Conservation (phyloP, 2,797 vertebrate genomes). For the Sebastes dallii region DNA sequence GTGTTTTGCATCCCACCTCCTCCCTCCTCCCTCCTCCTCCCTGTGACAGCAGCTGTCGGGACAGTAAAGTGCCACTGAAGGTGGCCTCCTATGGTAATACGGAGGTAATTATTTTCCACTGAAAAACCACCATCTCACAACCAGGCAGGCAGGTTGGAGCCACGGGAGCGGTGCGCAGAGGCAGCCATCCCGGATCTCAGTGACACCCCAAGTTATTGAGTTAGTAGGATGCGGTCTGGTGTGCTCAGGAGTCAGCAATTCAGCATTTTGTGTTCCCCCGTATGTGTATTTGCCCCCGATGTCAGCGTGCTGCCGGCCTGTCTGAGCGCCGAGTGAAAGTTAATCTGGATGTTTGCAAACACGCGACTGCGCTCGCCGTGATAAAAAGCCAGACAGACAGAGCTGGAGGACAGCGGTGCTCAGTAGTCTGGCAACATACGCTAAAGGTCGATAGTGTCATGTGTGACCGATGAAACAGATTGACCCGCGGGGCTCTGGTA, state of each 20-base stretch:
- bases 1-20: conserved; percentile 63
- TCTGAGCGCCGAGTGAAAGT: conserved; percentile 61
- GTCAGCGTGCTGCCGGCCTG: conserved; percentile 47
- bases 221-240: conserved; percentile 58
- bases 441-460: conserved; percentile 74
- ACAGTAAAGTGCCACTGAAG: conserved; percentile 74
- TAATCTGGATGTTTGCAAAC: conserved; percentile 77
- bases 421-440: conserved; percentile 67
- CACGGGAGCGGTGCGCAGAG: conserved; percentile 43
- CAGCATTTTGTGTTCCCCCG: conserved; percentile 50
- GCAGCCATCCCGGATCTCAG: conserved; percentile 47
- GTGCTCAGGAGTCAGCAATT: conserved; percentile 59
- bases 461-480: conserved; percentile 77
- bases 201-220: conserved; percentile 73
- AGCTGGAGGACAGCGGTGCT: conserved; percentile 59
- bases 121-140: conserved; percentile 49
- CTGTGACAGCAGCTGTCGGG: conserved; percentile 74
- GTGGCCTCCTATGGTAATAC: conserved; percentile 76
- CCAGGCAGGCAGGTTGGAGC: conserved; percentile 59
- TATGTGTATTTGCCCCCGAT: conserved; percentile 63
- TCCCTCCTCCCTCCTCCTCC: conserved; percentile 10
- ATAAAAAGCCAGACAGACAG: conserved; percentile 59
- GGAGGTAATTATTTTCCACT: conserved; percentile 75
- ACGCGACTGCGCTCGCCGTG: conserved; percentile 25
- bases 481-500: conserved; percentile 62